These are phyloP conservation scores for Dysdera silvatica DNA, from an alignment of 1,140 invertebrate species.

Conservation along the genomic window DNA sequence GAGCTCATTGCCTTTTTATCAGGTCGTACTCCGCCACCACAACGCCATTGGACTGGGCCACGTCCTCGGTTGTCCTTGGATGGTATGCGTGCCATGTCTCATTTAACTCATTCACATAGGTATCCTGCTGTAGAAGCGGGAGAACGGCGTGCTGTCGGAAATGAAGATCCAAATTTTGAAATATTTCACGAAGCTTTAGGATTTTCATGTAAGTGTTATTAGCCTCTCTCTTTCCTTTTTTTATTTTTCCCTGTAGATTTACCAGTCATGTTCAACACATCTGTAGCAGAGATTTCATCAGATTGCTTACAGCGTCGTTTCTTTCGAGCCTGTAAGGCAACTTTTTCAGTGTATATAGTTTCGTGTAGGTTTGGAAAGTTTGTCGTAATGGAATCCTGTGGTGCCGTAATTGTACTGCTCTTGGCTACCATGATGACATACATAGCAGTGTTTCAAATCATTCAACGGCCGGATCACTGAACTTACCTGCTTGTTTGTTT, in stretches of 20 bases:
- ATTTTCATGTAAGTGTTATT: conserved; percentile 46
- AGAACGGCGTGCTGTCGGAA: background rate
- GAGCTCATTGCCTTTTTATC: conserved; percentile 70
- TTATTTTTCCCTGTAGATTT: conserved; percentile 2
- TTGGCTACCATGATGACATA: too few species aligned
- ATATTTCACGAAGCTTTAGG: conserved; percentile 69
- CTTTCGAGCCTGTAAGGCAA: background rate
- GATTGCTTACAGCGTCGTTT: too few species aligned
- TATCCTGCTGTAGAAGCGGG: background rate
- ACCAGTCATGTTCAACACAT: background rate
- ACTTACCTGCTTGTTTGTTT: too few species aligned
- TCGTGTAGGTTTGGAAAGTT: too few species aligned
- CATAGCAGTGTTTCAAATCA: too few species aligned
- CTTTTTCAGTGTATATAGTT: background rate
- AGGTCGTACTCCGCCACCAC: conserved; percentile 58
- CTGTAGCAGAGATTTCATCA: background rate
- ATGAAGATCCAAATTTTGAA: conserved; percentile 51
- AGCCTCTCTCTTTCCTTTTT: too few species aligned
- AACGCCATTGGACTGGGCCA: conserved; percentile 33
- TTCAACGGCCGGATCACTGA: too few species aligned
- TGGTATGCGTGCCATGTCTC: conserved; percentile 17
- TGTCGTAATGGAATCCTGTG: too few species aligned
- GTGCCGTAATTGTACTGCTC: too few species aligned
- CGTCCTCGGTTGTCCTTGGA: conserved; percentile 16
- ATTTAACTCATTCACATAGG: conserved; percentile 6